phyloP scores from a whole-genome alignment of 1,140 invertebrate genomes.

The Macrotrachela quadricornifera region DNA sequence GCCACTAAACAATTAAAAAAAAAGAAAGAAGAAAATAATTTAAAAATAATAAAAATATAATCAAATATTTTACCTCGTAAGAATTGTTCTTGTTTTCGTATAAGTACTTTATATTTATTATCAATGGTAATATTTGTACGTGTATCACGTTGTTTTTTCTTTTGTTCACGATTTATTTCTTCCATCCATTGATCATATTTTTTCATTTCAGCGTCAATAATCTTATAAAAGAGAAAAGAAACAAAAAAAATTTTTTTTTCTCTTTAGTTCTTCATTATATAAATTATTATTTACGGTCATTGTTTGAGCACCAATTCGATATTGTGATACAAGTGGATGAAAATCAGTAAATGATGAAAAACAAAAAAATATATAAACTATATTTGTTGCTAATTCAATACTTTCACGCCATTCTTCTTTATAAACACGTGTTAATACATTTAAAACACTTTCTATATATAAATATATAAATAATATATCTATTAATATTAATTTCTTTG shows the following conservation, averaged over 20 bases:
- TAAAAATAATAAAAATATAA: conserved; percentile 1
- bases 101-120: conserved; percentile 49
- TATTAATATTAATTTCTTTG: not conserved
- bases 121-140: too few species aligned
- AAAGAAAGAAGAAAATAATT: not conserved
- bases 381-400: conserved; percentile 81
- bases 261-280: not conserved
- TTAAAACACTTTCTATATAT: conserved; percentile 64
- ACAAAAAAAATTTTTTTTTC: too few species aligned
- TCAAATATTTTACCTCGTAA: conserved; percentile 40
- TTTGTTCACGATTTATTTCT: conserved; percentile 39
- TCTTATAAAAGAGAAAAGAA: conserved; percentile 40
- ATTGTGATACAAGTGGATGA: conserved; percentile 67
- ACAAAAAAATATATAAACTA: conserved; percentile 87
- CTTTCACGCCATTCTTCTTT: conserved; percentile 90
- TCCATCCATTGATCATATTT: conserved; percentile 78
- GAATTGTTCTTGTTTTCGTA: conserved; percentile 75
- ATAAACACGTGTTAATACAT: conserved; percentile 72
- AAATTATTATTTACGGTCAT: not conserved
- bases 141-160: too few species aligned
- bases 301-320: conserved; percentile 42
- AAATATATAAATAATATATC: conserved; percentile 23
- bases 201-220: conserved; percentile 74
- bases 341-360: conserved; percentile 90
- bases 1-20: conserved; percentile 29